Evolutionary conservation across 2,888 invertebrate species (phyloP).

Genomic region (Drosophila cracens): DNA sequence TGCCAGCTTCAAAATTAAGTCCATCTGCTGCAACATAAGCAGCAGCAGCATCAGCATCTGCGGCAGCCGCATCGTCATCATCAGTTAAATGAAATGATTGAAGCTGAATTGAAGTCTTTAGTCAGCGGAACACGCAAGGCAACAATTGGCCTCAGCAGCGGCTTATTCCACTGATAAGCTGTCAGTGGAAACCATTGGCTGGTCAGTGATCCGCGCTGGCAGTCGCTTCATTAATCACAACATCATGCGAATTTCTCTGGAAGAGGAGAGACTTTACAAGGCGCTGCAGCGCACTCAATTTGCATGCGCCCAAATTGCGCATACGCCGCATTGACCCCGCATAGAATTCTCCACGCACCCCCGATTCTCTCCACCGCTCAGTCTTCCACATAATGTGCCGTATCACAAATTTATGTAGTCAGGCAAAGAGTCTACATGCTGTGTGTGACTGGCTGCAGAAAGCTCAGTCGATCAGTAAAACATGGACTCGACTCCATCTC

Average conservation of each 20-base stretch:
- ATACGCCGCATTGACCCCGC: slow-evolving; percentile 75
- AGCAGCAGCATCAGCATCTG: slow-evolving; percentile 25
- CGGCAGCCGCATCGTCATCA: slow-evolving; percentile 70
- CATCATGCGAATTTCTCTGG: slow-evolving; percentile 76
- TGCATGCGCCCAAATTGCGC: slow-evolving; percentile 67
- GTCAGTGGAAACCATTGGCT: slow-evolving; percentile 63
- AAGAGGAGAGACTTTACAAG: slow-evolving; percentile 26
- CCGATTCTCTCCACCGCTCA: slow-evolving; percentile 5
- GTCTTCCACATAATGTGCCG: slow-evolving; percentile 66
- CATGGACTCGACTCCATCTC: slow-evolving; percentile 19
- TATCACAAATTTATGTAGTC: slow-evolving; percentile 77
- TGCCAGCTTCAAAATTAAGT: slow-evolving; percentile 51
- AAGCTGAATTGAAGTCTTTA: slow-evolving; percentile 80
- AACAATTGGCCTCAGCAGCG: slow-evolving; percentile 65
- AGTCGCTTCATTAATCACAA: slow-evolving; percentile 77
- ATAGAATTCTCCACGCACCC: slow-evolving; percentile 11
- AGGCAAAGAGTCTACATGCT: slow-evolving; percentile 39
- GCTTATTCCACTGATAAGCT: slow-evolving; percentile 63
- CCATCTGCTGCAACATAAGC: slow-evolving; percentile 47
- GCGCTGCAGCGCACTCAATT: slow-evolving; percentile 37
- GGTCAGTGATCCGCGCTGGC: slow-evolving; percentile 57
- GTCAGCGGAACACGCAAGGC: slow-evolving; percentile 78
- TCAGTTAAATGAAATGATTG: slow-evolving; percentile 81
- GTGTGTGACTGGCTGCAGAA: slow-evolving; percentile 58
- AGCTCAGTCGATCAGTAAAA: slow-evolving; percentile 42